phyloP scores from a whole-genome alignment of 2,797 vertebrate species.

The Valencia hispanica region DNA sequence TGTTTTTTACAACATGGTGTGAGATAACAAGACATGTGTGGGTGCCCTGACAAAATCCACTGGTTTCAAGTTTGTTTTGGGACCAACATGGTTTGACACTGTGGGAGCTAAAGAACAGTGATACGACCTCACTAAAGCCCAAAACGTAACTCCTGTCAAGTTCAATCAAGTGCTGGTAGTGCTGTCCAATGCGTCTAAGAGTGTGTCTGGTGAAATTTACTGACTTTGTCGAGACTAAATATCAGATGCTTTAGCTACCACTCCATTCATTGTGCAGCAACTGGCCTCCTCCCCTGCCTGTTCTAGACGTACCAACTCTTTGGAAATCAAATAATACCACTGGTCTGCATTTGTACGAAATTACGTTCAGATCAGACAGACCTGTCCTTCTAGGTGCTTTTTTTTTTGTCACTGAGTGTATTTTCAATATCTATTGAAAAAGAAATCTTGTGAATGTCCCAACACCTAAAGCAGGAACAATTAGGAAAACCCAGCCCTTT shows the following conservation, averaged over 20 bases:
- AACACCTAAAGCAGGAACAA: background rate
- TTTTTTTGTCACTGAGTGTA: background rate
- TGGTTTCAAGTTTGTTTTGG: no score
- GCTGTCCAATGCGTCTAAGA: no score
- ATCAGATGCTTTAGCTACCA: no score
- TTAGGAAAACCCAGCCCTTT: background rate
- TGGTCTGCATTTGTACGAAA: background rate
- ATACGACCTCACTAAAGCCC: no score
- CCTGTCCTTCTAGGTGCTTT: background rate
- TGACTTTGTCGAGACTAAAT: no score
- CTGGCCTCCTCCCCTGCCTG: background rate
- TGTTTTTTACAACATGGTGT: background rate
- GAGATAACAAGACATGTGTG: background rate
- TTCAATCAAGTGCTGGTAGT: background rate
- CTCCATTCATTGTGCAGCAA: background rate
- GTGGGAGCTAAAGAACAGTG: background rate
- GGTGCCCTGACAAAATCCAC: no score
- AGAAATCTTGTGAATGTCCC: background rate
- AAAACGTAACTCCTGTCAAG: background rate
- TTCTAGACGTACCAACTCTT: background rate
- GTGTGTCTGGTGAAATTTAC: background rate
- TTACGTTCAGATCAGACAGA: background rate
- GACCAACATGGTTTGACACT: no score
- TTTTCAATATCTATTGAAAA: background rate
- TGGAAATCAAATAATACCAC: background rate